Evolutionary conservation across 2,113 vertebrate species (phyloP).

Genomic region (Dunckerocampus dactyliophorus): DNA sequence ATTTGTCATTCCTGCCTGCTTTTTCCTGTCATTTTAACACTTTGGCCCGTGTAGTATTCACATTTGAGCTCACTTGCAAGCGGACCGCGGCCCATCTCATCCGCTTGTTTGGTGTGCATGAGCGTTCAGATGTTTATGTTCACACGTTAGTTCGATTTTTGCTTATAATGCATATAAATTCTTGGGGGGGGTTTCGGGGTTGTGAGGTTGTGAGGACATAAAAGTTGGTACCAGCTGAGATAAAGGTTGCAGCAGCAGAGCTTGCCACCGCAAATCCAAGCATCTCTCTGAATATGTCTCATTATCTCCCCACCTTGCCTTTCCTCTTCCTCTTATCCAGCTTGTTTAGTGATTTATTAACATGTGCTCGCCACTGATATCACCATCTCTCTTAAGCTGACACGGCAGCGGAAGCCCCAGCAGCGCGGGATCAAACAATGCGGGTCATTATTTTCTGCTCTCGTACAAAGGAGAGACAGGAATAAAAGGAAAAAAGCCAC

Average conservation of each 20-base stretch:
- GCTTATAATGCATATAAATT: no score
- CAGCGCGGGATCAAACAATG: constrained; percentile 14
- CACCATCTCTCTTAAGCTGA: constrained; percentile 25
- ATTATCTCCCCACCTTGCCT: constrained; percentile 31
- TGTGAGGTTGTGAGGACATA: background rate
- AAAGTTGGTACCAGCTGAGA: constrained; percentile 21
- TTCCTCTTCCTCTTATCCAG: constrained; percentile 21
- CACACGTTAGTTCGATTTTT: no score
- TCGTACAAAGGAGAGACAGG: constrained; percentile 28
- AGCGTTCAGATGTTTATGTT: no score
- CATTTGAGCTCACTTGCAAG: no score
- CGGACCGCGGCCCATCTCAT: no score
- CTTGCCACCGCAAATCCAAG: constrained; percentile 52
- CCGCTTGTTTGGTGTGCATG: no score
- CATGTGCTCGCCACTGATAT: constrained; percentile 27
- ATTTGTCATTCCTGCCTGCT: no score
- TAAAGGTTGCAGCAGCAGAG: constrained; percentile 68
- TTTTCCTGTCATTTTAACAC: no score
- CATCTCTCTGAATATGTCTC: constrained; percentile 29
- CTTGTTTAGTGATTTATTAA: constrained; percentile 51
- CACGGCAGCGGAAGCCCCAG: constrained; percentile 20
- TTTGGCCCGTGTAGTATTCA: no score
- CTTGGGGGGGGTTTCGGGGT: no score
- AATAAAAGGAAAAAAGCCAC: constrained; percentile 7
- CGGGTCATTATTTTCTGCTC: constrained; percentile 27